Base-by-base conservation (phyloP, 2,888 invertebrate species). In the Muscina levida region DNA sequence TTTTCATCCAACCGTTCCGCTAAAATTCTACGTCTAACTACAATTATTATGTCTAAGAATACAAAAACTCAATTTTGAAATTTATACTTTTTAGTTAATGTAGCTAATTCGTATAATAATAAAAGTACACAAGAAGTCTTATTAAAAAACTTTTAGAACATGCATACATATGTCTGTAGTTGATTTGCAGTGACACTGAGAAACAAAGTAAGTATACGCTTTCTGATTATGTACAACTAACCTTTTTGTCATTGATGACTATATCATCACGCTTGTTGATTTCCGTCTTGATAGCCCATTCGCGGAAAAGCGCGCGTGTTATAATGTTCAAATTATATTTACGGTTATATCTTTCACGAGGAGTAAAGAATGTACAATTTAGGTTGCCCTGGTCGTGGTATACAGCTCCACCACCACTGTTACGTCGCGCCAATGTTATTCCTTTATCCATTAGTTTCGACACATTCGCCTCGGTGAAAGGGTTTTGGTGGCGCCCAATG, bases 341-440 rank as follows among this genome's bases (percentile, higher is more conserved):
- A 74, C 98, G 93, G 89, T 97, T 94, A 89, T 98, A 98, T 74
- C 94, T 92, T 83, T 95, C 94, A 82, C 95, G 93, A 1, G 95
- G 93, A 11, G 97, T 96, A 86, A 99, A 96, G 90, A 99, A 97
- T 0, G 97, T 96, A 82, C 98, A 92, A 91, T 98, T 98, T 0
- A 98, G 91, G 91, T 98, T 98, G 75, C 98, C 98, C 82, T 93
- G 91, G 90, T 99, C 99, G 90, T 99, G 99, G 90, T 97, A 99
- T 24, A 99, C 98, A 2, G 98, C 95, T 26, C 98, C 99, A 79
- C 99, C 96, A 31, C 99, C 99, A 90, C 98, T 98, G 87, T 97
- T 97, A 51, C 99, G 93, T 76, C 99, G 93, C 0, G 96, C 98
- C 79, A 98, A 86, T 11, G 93, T 92, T 74, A 98, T 94, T 15